These are phyloP conservation scores for Lepeophtheirus nordmannii DNA, from an alignment of 2,888 invertebrate species.

Conservation along the genomic window DNA sequence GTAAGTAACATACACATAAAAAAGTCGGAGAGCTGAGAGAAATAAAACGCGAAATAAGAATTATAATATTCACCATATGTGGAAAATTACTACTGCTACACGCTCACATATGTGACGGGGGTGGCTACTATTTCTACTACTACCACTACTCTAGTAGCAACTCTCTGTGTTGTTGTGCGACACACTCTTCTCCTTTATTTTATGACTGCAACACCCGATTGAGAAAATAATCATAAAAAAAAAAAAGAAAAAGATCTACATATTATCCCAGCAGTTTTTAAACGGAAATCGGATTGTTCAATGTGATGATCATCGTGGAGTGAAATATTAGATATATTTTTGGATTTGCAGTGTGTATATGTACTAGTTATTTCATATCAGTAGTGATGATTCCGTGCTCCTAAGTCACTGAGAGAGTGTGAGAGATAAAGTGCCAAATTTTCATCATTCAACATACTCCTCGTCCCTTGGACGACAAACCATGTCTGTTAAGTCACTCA, in stretches of 20 bases:
- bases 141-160: neutral
- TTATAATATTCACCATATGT: conserved; percentile 5
- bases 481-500: too few relatives aligned
- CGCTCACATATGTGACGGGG: conserved; percentile 9
- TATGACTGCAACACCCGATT: conserved; percentile 6
- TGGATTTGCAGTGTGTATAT: too few relatives aligned
- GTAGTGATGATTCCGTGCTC: too few relatives aligned
- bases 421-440: too few relatives aligned
- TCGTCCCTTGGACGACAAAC: too few relatives aligned
- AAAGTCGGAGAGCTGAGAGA: neutral
- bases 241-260: neutral
- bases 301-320: neutral
- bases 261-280: neutral
- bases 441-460: too few relatives aligned
- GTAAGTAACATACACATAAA: neutral
- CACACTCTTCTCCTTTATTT: neutral
- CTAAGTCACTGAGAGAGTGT: too few relatives aligned
- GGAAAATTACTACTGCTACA: neutral
- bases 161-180: too few relatives aligned
- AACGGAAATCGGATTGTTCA: neutral
- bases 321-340: neutral
- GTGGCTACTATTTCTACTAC: neutral
- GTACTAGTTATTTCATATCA: too few relatives aligned
- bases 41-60: neutral
- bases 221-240: neutral